Evolutionary conservation across 2,888 invertebrate genomes (phyloP), one percentile per base, ranked within the genome.

Genomic region (Meandrusa payeni): DNA sequence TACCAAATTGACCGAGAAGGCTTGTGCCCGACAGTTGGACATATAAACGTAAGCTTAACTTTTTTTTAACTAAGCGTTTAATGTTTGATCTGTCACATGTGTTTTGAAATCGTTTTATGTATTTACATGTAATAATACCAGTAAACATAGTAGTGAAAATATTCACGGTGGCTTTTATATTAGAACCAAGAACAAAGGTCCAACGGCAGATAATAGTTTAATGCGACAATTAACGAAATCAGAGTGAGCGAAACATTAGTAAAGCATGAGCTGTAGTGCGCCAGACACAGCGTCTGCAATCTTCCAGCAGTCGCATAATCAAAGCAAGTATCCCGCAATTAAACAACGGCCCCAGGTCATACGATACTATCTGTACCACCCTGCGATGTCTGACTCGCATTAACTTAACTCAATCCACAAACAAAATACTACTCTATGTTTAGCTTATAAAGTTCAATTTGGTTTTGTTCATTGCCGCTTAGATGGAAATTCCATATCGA

Each of bases 281-380:
- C 15, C 9, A 9, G 10, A 3, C 41, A 6, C 6, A 17, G 10
- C 13, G 10, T 17, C 50, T 19, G 6, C 23, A 33, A 10, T 17
- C 31, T 12, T 4, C 26, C 26, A 23, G 31, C 46, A 24, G 24
- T 44, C 33, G 72, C 76, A 75, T 71, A 76, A 73, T 67, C 62
- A 59, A 24, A 41, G 20, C 24, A 40, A 31, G 26, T n/a, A 60
- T 51, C 50, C 70, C 57, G 71, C 79, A 80, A 80, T 80, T 79
- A 80, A 81, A 80, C 66, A 73, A 73, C 66, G 76, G 77, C 77
- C 64, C 65, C 64, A 61, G 75, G 77, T 77, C 76, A 76, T 65
- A 57, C 57, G 77, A 77, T 76, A 70, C 69, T 65, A 73, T 75
- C 76, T 62, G 54, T 61, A 58, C 71, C 76, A 76, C 76, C 77